phyloP scores from a whole-genome alignment of 2,888 invertebrate genomes.

The Amphimallon solstitiale region DNA sequence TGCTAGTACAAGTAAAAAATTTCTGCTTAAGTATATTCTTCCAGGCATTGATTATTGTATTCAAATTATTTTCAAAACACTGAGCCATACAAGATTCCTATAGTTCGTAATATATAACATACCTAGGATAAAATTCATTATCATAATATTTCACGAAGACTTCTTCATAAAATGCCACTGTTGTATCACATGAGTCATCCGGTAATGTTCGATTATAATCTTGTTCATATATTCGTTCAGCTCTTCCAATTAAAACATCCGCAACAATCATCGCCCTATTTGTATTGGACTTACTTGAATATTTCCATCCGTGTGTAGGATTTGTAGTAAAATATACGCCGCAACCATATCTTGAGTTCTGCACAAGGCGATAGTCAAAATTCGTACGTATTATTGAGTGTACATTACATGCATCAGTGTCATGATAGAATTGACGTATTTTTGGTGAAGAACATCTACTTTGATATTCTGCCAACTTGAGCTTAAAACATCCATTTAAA shows the following conservation, averaged over 20 bases:
- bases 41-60: no score
- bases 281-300: conserved; percentile 45
- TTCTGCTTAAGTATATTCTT: no score
- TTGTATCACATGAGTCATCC: conserved; percentile 52
- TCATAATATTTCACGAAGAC: conserved; percentile 59
- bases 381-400: conserved; percentile 51
- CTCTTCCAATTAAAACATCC: conserved; percentile 52
- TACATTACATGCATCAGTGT: conserved; percentile 49
- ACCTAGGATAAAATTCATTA: conserved; percentile 57
- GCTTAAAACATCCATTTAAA: conserved; percentile 49
- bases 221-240: conserved; percentile 34
- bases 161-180: conserved; percentile 47
- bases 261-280: conserved; percentile 54
- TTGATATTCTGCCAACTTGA: conserved; percentile 50
- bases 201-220: conserved; percentile 43
- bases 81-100: no score
- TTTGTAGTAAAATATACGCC: conserved; percentile 55
- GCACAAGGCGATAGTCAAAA: conserved; percentile 53
- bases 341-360: conserved; percentile 50
- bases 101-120: conserved; percentile 52
- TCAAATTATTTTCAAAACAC: no score
- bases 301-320: conserved; percentile 49
- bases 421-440: conserved; percentile 49
- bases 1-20: no score
- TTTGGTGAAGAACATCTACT: conserved; percentile 37